phyloP scores from a whole-genome alignment of 2,888 invertebrate species.

The Schrankia costaestrigalis region DNA sequence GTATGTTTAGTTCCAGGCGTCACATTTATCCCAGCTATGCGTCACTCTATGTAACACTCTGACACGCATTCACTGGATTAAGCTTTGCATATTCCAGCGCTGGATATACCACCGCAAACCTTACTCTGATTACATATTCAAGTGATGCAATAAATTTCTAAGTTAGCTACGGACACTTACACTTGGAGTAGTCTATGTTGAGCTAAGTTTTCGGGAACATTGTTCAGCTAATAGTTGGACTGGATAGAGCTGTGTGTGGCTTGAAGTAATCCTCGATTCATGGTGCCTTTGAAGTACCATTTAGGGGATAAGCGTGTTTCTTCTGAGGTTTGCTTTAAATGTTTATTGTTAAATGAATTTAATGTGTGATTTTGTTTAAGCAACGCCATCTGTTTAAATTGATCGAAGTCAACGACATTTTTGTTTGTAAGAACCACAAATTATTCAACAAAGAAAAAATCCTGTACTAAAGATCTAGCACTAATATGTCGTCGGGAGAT shows the following conservation, averaged over 20 bases:
- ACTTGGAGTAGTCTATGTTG: slow-evolving; percentile 13
- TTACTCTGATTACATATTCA: slow-evolving; percentile 49
- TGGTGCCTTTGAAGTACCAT: too few relatives aligned
- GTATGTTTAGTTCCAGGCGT: slow-evolving; percentile 24
- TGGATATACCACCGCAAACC: slow-evolving; percentile 28
- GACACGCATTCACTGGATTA: slow-evolving; percentile 54
- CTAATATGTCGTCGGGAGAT: too few relatives aligned
- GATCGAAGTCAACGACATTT: too few relatives aligned
- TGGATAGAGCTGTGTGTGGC: not conserved
- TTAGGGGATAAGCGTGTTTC: too few relatives aligned
- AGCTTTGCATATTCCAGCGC: slow-evolving; percentile 57
- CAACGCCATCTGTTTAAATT: too few relatives aligned
- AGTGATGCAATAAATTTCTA: slow-evolving; percentile 50
- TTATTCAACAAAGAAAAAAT: too few relatives aligned
- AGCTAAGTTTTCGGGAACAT: slow-evolving; percentile 8
- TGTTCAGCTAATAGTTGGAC: not conserved
- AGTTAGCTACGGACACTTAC: slow-evolving; percentile 35
- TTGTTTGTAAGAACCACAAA: too few relatives aligned
- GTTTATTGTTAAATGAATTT: too few relatives aligned
- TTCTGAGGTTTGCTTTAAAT: too few relatives aligned
- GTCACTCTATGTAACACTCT: slow-evolving; percentile 37
- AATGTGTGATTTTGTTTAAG: too few relatives aligned
- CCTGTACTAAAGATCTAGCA: too few relatives aligned
- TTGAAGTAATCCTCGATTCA: not conserved
- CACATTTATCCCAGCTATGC: slow-evolving; percentile 23